Percentiles rank a stretch among this genome's conserved stretches.
These are phyloP conservation scores for Pachypeltis micranthus DNA, from an alignment of 1,140 invertebrate species.

Conservation along the genomic window DNA sequence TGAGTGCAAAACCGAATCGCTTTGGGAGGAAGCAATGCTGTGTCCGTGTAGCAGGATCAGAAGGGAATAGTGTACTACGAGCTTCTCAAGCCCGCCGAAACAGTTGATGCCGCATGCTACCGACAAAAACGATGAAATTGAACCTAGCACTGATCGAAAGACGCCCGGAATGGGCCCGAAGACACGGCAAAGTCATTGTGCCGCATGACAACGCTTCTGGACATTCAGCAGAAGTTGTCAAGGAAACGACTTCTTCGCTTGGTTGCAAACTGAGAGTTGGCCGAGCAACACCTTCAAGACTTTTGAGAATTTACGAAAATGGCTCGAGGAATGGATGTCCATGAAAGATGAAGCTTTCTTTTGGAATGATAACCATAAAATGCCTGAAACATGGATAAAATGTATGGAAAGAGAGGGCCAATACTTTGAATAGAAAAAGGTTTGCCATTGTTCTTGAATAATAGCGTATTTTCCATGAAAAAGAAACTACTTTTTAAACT, in stretches of 20 bases:
- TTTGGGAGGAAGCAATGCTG: slow-evolving; percentile 24
- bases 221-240: slow-evolving; percentile 6
- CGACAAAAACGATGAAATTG: neutral
- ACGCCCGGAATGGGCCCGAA: neutral
- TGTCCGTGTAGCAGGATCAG: slow-evolving; percentile 33
- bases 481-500: too few species aligned
- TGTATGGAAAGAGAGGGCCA: slow-evolving; percentile 15
- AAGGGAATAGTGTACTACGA: slow-evolving; percentile 31
- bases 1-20: too few species aligned
- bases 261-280: neutral
- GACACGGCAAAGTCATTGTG: slow-evolving; percentile 20
- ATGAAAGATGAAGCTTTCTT: slow-evolving; percentile 16
- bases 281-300: slow-evolving; percentile 18
- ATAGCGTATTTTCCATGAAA: too few species aligned
- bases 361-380: slow-evolving; percentile 16
- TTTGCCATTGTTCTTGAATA: too few species aligned
- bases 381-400: slow-evolving; percentile 18
- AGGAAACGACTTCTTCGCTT: neutral
- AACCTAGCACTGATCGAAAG: neutral
- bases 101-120: neutral
- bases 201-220: slow-evolving; percentile 22
- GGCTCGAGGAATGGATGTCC: slow-evolving; percentile 17
- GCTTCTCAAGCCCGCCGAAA: slow-evolving; percentile 18
- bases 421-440: slow-evolving; percentile 19
- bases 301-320: slow-evolving; percentile 17